Conservation (phyloP, 2,888 invertebrate genomes). For the Drosophila crucigera region DNA sequence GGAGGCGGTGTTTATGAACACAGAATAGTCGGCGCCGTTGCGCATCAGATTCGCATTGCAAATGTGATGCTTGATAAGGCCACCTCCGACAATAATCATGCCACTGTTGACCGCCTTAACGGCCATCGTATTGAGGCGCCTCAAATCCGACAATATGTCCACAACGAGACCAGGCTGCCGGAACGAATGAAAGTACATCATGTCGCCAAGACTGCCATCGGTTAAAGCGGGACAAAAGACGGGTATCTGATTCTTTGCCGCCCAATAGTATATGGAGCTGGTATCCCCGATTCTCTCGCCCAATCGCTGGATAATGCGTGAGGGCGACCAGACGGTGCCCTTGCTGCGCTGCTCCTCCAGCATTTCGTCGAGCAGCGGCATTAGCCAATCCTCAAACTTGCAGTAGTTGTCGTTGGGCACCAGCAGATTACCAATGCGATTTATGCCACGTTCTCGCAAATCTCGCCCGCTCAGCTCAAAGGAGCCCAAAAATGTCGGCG, state of each 20-base stretch:
- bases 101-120: conserved; percentile 97
- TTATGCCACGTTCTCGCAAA: conserved; percentile 93
- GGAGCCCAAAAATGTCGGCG: conserved; percentile 96
- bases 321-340: conserved; percentile 95
- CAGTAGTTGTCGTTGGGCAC: conserved; percentile 99
- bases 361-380: conserved; percentile 96
- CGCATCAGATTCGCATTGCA: conserved; percentile 99
- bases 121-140: conserved; percentile 96
- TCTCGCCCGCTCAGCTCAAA: conserved; percentile 93
- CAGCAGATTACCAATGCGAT: conserved; percentile 94
- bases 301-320: conserved; percentile 91
- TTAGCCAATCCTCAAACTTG: conserved; percentile 97
- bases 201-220: conserved; percentile 98
- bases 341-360: conserved; percentile 93
- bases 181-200: conserved; percentile 99
- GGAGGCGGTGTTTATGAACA: conserved; percentile 97
- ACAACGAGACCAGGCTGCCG: conserved; percentile 96
- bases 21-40: conserved; percentile 98
- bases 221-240: conserved; percentile 99
- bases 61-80: conserved; percentile 99
- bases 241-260: conserved; percentile 97
- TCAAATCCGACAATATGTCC: conserved; percentile 96
- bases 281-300: conserved; percentile 96
- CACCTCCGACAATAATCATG: conserved; percentile 98
- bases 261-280: conserved; percentile 98